Evolutionary conservation across 2,113 vertebrate species (phyloP), one percentile per base, ranked within the genome.

Genomic region (Ammodramus savannarum): DNA sequence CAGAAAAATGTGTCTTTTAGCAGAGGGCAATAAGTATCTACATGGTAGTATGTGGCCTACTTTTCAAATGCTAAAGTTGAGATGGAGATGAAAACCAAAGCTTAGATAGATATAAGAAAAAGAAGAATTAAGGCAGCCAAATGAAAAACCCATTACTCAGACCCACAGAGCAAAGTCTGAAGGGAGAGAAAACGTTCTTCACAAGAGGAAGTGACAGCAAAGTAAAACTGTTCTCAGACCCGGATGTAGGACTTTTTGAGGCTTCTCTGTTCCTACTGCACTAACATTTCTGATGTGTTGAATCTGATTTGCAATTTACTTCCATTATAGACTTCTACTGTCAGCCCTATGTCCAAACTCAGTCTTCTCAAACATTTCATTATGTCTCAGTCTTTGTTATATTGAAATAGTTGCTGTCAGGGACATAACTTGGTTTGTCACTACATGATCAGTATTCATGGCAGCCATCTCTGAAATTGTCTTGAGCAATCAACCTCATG

Each of bases 331-430:
- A 83, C 16, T 82, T 95, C 82, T 78, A 59, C 44, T 72, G 67
- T 89, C 84, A 92, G 23, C 23, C 9, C 38, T 72, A 17, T 83
- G 85, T 89, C 93, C 69, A 92, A 83, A 82, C 36, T 87, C 76
- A 29, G 34, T 51, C 85, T 95, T 79, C 41, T 93, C 79, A 94
- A 94, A 91, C 39, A 44, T 39, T 94, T 93, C 78, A 67, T 89
- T 94, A 92, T 59, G 48, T 89, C 68, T 92, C 74, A 59, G 59
- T 69, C 54, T 87, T 80, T 59, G 44, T 67, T 90, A 68, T 58
- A 93, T 18, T 86, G 91, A 94, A 94, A 87, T 34, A 75, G 67
- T 92, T 84, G 63, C 80, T 88, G 83, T 88, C 75, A 94, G 77
- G 69, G 41, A 32, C 25, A 32, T 90, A 91, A 91, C 54, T 82